Conservation (phyloP, 2,797 vertebrate genomes). For the Knipowitschia caucasica region DNA sequence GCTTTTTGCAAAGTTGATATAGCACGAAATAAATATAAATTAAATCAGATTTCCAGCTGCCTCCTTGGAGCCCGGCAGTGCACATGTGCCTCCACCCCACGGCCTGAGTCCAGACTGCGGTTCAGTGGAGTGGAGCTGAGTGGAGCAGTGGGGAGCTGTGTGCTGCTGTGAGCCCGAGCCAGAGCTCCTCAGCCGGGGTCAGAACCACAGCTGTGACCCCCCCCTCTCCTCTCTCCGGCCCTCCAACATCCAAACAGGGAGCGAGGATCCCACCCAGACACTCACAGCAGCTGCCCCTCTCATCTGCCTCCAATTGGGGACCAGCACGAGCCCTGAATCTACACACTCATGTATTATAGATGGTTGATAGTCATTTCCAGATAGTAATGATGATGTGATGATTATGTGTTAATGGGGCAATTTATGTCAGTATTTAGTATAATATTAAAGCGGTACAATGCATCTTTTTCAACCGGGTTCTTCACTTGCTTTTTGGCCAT, state of each 20-base stretch:
- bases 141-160: slow-evolving; percentile 13
- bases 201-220: slow-evolving; percentile 19
- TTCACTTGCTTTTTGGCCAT: too few relatives aligned
- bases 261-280: slow-evolving; percentile 10
- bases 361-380: too few relatives aligned
- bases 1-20: too few relatives aligned
- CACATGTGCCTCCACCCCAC: slow-evolving; percentile 20
- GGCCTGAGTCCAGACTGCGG: slow-evolving; percentile 19
- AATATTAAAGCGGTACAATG: too few relatives aligned
- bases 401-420: too few relatives aligned
- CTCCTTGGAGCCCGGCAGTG: background rate
- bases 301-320: slow-evolving; percentile 12
- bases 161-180: slow-evolving; percentile 20
- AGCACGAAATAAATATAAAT: background rate
- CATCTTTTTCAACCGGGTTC: too few relatives aligned
- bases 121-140: slow-evolving; percentile 8
- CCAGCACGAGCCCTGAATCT: background rate
- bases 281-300: slow-evolving; percentile 5
- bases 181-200: slow-evolving; percentile 20
- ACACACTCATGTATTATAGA: background rate
- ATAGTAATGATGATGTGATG: too few relatives aligned
- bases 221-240: slow-evolving; percentile 9
- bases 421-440: too few relatives aligned
- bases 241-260: slow-evolving; percentile 2
- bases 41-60: background rate